These are phyloP conservation scores for Novumbra hubbsi DNA, from an alignment of 2,797 vertebrate species.

Conservation along the genomic window DNA sequence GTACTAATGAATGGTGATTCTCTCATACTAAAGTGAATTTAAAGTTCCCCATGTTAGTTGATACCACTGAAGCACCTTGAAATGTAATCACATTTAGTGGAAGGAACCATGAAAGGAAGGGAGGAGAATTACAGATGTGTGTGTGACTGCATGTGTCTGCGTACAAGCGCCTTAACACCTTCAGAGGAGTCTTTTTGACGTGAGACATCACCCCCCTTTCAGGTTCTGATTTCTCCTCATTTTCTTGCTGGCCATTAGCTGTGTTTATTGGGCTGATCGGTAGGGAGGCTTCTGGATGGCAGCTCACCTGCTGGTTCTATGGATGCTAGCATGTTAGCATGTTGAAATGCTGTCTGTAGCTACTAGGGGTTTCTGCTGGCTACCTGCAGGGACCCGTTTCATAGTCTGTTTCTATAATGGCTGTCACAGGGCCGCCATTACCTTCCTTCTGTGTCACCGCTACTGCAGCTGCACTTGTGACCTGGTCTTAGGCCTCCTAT, in stretches of 20 bases:
- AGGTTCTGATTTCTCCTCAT: constrained; percentile 37
- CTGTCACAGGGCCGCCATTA: background rate
- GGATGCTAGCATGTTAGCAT: background rate
- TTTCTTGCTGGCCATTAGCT: constrained; percentile 13
- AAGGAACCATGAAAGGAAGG: constrained; percentile 27
- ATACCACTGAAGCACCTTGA: constrained; percentile 39
- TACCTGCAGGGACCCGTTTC: background rate
- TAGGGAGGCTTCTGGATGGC: background rate
- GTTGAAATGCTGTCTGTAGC: background rate
- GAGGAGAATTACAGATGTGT: constrained; percentile 32
- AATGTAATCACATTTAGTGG: constrained; percentile 46
- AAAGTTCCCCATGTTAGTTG: constrained; percentile 12
- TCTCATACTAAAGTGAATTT: background rate
- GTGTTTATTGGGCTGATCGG: background rate
- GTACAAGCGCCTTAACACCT: constrained; percentile 22
- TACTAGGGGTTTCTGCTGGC: background rate
- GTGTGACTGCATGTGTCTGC: background rate
- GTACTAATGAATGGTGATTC: constrained; percentile 57
- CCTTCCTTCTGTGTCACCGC: background rate
- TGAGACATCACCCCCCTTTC: constrained; percentile 25
- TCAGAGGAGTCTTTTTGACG: constrained; percentile 4
- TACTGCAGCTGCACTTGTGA: constrained; percentile 41
- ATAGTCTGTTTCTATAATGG: background rate
- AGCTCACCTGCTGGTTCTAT: background rate
- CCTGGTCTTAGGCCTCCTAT: constrained; percentile 43